Percentiles rank a stretch among this genome's conserved stretches.
Conservation (phyloP, 2,113 vertebrate species). For the Rafetus swinhoei region DNA sequence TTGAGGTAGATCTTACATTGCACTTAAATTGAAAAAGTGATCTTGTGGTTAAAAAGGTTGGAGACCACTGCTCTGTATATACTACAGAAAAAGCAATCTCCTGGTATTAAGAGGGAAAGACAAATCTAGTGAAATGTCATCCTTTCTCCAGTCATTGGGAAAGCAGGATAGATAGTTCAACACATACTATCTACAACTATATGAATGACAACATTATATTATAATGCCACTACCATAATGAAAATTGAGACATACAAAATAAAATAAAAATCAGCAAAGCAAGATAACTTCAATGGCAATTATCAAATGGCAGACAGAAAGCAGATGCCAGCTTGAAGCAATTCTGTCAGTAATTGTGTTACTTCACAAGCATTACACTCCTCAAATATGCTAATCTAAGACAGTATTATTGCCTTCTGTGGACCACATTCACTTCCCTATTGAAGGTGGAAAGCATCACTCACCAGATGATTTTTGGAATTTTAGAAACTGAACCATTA, state of each 20-base stretch:
- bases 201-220: neutral
- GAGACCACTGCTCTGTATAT: no score
- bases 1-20: no score
- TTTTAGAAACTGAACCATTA: neutral
- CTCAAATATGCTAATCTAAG: rapidly evolving
- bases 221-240: neutral
- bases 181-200: neutral
- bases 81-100: neutral
- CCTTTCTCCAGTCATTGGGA: neutral
- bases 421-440: neutral
- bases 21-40: no score
- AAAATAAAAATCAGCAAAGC: neutral
- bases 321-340: neutral
- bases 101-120: neutral
- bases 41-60: no score
- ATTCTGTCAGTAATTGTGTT: neutral
- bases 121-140: neutral
- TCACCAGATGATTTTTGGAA: neutral
- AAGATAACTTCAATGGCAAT: neutral
- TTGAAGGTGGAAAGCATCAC: neutral
- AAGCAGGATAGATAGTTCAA: neutral
- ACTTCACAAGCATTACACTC: neutral
- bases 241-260: neutral
- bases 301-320: rapidly evolving
- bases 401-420: no score